Evolutionary conservation across 2,888 invertebrate species (phyloP).

Genomic region (Pandemis heparana): DNA sequence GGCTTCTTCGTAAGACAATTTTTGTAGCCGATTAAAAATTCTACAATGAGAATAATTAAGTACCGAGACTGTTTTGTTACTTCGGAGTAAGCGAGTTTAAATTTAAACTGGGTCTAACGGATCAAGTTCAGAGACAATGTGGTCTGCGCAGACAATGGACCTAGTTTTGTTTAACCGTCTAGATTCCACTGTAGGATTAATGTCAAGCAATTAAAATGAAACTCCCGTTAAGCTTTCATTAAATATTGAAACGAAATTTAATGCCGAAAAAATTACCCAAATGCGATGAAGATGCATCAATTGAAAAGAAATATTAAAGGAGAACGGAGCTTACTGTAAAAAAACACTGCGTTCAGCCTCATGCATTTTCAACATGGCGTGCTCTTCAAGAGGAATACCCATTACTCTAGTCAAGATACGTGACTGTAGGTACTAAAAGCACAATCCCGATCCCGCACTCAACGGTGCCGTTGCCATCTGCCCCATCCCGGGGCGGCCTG

Average conservation of each 20-base stretch:
- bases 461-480: too few relatives aligned
- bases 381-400: too few relatives aligned
- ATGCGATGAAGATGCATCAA: not conserved
- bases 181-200: slow-evolving; percentile 16
- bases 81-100: slow-evolving; percentile 3
- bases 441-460: too few relatives aligned
- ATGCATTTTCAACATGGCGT: too few relatives aligned
- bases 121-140: slow-evolving; percentile 4
- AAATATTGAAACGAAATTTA: not conserved
- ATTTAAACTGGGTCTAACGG: slow-evolving; percentile 24
- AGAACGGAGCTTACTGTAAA: too few relatives aligned
- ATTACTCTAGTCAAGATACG: too few relatives aligned
- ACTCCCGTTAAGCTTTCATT: slow-evolving; percentile 11
- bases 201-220: slow-evolving; percentile 15
- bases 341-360: too few relatives aligned
- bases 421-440: not conserved
- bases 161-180: slow-evolving; percentile 17
- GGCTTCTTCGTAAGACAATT: not conserved
- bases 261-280: not conserved
- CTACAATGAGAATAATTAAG: slow-evolving; percentile 17
- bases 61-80: slow-evolving; percentile 12
- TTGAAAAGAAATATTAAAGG: not conserved
- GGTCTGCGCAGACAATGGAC: slow-evolving; percentile 14
- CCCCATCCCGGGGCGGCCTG: too few relatives aligned
- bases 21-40: not conserved